phyloP scores from a whole-genome alignment of 2,113 vertebrate species.

The Forbesichthys papilliferus region DNA sequence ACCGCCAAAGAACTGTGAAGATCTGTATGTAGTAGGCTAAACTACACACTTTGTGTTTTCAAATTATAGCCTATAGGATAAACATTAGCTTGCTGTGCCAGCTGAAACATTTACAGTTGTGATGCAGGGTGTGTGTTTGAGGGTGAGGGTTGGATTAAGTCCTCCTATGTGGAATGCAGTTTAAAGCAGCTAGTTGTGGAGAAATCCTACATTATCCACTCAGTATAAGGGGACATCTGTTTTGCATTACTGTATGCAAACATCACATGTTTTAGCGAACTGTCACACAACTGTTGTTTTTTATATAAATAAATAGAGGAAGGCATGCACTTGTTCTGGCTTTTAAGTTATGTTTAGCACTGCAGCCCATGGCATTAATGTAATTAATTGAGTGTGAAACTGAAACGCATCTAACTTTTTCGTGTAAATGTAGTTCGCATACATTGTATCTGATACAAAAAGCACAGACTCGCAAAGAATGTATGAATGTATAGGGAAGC shows the following conservation, averaged over 20 bases:
- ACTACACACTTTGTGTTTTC: not conserved
- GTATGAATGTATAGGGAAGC: no score
- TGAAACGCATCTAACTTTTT: no score
- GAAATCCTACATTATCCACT: not conserved
- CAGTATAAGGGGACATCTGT: slow-evolving; percentile 6
- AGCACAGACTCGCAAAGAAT: no score
- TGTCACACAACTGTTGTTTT: slow-evolving; percentile 7
- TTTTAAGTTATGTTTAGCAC: slow-evolving; percentile 39
- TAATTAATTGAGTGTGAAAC: slow-evolving; percentile 16
- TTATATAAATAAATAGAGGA: slow-evolving; percentile 1
- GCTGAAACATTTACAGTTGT: not conserved
- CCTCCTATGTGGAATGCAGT: not conserved
- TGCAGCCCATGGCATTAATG: slow-evolving; percentile 30
- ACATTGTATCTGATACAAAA: no score
- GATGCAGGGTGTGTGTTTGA: not conserved
- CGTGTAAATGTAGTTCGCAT: no score
- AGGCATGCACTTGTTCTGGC: slow-evolving; percentile 15
- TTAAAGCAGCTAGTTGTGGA: not conserved
- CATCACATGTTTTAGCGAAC: slow-evolving; percentile 28
- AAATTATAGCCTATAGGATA: not conserved
- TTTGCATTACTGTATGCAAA: slow-evolving; percentile 27
- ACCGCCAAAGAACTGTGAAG: not conserved
- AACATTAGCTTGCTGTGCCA: not conserved
- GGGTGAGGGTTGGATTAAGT: not conserved
- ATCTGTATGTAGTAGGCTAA: no score